A percentile compares a stretch with the other conserved stretches of the same genome.
phyloP scores from a whole-genome alignment of 2,797 vertebrate species.

The Pseudochirops corinnae region DNA sequence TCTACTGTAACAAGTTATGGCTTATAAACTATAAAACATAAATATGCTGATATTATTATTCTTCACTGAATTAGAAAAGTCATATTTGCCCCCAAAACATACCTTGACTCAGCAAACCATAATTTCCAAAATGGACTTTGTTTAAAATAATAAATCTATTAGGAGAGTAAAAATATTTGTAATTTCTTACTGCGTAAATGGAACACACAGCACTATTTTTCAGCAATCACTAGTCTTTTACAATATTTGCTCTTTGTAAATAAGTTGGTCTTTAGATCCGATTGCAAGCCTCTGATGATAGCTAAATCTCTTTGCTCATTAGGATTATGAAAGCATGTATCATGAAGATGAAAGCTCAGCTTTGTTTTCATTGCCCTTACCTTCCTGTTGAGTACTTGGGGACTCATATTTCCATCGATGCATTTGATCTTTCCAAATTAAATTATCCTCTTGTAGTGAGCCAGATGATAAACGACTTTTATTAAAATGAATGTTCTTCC shows the following conservation, averaged over 20 bases:
- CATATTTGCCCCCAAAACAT: not conserved
- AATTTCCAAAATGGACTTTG: not conserved
- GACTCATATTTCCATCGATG: constrained; percentile 57
- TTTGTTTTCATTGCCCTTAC: constrained; percentile 65
- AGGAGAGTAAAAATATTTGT: not conserved
- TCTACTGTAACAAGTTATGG: not conserved
- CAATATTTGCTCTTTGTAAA: not conserved
- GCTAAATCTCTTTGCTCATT: constrained; percentile 64
- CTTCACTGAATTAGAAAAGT: not conserved
- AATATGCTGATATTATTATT: not conserved
- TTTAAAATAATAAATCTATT: not conserved
- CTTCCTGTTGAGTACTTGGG: constrained; percentile 62
- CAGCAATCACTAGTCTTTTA: constrained; percentile 52
- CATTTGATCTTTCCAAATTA: constrained; percentile 74
- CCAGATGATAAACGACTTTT: constrained; percentile 62
- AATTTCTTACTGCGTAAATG: not conserved
- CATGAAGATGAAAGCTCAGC: constrained; percentile 67
- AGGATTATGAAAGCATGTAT: constrained; percentile 50
- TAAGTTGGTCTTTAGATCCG: constrained; percentile 71
- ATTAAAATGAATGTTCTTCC: constrained; percentile 64
- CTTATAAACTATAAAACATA: not conserved
- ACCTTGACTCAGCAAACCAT: not conserved
- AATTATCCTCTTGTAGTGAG: constrained; percentile 52
- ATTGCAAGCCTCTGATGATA: constrained; percentile 33
- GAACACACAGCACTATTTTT: constrained; percentile 19